Evolutionary conservation across 2,113 vertebrate genomes (phyloP).

Genomic region (Hirundichthys speculiger): DNA sequence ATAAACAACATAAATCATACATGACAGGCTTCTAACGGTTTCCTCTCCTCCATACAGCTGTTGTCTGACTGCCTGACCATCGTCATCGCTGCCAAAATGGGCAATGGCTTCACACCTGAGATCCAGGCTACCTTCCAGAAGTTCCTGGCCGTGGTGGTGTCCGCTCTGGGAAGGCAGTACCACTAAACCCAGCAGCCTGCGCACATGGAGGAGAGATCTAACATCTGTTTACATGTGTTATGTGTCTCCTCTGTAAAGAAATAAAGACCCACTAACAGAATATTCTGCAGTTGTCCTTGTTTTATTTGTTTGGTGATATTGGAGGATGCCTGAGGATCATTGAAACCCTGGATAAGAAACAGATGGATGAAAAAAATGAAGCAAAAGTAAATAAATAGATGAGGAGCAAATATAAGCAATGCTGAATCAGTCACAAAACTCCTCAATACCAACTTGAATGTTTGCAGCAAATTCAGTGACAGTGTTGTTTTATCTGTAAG

Average conservation of each 20-base stretch:
- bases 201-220: slow-evolving; percentile 2
- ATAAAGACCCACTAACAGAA: slow-evolving; percentile 45
- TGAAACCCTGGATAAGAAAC: no score
- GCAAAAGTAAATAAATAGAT: no score
- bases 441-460: no score
- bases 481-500: no score
- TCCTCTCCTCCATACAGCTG: neutral
- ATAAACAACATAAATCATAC: no score
- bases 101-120: slow-evolving; percentile 63
- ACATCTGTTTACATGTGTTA: slow-evolving; percentile 2
- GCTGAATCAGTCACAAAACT: no score
- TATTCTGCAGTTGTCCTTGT: neutral
- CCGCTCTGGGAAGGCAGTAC: slow-evolving; percentile 85
- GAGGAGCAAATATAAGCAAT: no score
- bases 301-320: neutral
- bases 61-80: slow-evolving; percentile 80
- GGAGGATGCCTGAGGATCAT: no score
- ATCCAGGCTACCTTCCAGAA: slow-evolving; percentile 83
- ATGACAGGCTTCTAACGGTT: neutral
- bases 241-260: slow-evolving; percentile 31
- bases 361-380: no score
- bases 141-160: slow-evolving; percentile 84
- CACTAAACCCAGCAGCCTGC: slow-evolving; percentile 66
- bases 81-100: slow-evolving; percentile 74
- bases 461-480: no score